These are phyloP conservation scores for Eristalinus sepulchralis DNA, from an alignment of 2,888 invertebrate species.

Conservation along the genomic window DNA sequence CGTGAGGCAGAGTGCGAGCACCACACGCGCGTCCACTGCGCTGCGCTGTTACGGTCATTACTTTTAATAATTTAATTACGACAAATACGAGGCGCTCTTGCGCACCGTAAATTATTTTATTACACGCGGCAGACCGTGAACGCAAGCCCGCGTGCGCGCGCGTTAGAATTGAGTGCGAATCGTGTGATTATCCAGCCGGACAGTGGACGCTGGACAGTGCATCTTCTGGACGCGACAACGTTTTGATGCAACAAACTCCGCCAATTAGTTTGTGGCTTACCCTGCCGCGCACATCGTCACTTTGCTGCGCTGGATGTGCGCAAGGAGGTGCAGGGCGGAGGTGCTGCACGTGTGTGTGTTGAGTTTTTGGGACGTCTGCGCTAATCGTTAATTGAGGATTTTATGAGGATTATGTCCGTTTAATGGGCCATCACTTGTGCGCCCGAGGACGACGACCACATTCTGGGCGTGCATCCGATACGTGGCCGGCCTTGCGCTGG, in stretches of 20 bases:
- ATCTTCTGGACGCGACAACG: constrained; percentile 18
- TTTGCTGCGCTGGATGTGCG: background rate
- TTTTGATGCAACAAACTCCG: constrained; percentile 31
- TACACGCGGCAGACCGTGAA: constrained; percentile 29
- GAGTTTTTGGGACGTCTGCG: background rate
- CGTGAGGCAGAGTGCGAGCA: constrained; percentile 5
- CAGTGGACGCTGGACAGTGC: background rate
- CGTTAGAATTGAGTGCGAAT: constrained; percentile 60
- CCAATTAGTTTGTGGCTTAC: constrained; percentile 33
- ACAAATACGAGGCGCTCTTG: constrained; percentile 63
- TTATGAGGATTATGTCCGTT: background rate
- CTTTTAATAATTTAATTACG: constrained; percentile 68
- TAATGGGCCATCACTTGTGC: background rate
- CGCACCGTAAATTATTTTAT: constrained; percentile 54
- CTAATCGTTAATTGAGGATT: background rate
- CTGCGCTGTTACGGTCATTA: constrained; percentile 56
- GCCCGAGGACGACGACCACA: background rate
- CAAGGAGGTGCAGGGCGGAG: too few relatives aligned
- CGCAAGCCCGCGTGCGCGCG: background rate
- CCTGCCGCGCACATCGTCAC: constrained; percentile 16
- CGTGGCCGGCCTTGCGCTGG: background rate
- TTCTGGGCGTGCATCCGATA: background rate
- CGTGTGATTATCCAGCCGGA: constrained; percentile 30
- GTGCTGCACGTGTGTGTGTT: background rate
- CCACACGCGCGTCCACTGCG: background rate